Evolutionary conservation across 2,113 vertebrate species (phyloP).

Genomic region (Psophia crepitans): DNA sequence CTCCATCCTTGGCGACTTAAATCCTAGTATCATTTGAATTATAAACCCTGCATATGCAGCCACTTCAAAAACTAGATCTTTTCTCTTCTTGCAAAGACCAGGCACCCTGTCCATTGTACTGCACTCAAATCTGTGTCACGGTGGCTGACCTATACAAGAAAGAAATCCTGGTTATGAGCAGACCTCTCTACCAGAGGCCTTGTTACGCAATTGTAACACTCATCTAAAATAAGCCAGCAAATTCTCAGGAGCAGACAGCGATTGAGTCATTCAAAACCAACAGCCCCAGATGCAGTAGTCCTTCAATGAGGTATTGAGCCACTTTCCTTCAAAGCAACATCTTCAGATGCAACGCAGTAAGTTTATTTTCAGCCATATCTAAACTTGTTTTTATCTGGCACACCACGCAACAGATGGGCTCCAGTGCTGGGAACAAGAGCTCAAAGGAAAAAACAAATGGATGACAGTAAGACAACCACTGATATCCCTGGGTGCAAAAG

Average conservation of each 20-base stretch:
- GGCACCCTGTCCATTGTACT: not conserved
- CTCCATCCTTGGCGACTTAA: not conserved
- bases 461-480: not conserved
- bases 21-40: not conserved
- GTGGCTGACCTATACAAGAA: not conserved
- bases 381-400: not conserved
- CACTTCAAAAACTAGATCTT: not conserved
- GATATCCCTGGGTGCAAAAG: not conserved
- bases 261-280: not conserved
- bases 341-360: not conserved
- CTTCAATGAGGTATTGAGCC: not conserved
- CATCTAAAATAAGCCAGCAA: not conserved
- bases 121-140: not conserved
- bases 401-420: not conserved
- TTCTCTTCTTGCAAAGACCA: not conserved
- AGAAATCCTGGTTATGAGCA: not conserved
- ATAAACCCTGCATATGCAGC: not conserved
- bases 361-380: not conserved
- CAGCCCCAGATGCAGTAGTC: not conserved
- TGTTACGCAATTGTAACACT: fast-evolving
- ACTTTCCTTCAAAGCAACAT: not conserved
- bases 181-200: not conserved
- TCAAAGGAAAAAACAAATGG: not conserved
- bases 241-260: not conserved
- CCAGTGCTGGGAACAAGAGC: not conserved